phyloP scores from a whole-genome alignment of 2,113 vertebrate species.

The Centrocercus urophasianus region DNA sequence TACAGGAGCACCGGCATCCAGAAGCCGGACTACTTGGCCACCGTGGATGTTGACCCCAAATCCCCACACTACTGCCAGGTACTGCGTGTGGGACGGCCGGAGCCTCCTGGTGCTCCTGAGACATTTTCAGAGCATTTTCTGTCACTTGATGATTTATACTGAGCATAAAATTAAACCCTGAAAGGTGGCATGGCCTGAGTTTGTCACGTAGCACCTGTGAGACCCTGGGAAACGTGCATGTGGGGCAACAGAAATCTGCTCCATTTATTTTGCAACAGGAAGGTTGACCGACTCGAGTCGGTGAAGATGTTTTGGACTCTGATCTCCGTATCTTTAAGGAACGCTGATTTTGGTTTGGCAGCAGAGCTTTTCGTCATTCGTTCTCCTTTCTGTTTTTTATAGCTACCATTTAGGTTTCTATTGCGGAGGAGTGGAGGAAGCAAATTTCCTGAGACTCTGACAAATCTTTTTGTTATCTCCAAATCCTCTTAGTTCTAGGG shows the following conservation, averaged over 20 bases:
- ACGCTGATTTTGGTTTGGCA: neutral
- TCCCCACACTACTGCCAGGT: slow-evolving; percentile 89
- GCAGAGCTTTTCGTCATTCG: neutral
- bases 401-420: neutral
- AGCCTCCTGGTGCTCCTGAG: neutral
- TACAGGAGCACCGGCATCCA: slow-evolving; percentile 84
- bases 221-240: neutral
- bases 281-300: neutral
- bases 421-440: neutral
- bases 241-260: neutral
- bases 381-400: neutral
- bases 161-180: neutral
- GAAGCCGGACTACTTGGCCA: slow-evolving; percentile 92
- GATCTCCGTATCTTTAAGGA: neutral
- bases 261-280: neutral
- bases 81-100: neutral
- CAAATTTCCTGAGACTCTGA: neutral
- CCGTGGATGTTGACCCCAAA: slow-evolving; percentile 88
- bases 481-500: neutral
- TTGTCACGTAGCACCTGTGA: neutral
- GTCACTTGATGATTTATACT: neutral
- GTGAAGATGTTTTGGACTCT: neutral
- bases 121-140: neutral
- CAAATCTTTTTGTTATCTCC: neutral
- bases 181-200: too few species aligned